Evolutionary conservation across 2,797 vertebrate species (phyloP).

Genomic region (Sebastes dallii): DNA sequence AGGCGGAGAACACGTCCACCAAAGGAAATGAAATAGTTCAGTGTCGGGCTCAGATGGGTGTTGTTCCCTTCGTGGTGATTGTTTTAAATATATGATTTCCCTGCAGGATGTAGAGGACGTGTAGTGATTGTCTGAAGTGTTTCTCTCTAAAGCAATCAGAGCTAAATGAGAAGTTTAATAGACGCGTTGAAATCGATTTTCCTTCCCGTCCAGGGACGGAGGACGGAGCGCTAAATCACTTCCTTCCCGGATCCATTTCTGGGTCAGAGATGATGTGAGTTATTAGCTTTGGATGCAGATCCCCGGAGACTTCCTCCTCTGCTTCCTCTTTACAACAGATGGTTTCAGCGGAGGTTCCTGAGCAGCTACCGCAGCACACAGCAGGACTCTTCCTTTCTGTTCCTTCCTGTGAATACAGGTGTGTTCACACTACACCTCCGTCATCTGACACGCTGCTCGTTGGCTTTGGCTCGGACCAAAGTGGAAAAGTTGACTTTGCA

Average conservation of each 20-base stretch:
- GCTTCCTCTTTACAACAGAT: constrained; percentile 50
- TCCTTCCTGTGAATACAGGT: constrained; percentile 51
- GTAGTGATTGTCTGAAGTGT: no score
- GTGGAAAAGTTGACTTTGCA: constrained; percentile 58
- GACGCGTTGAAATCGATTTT: background rate
- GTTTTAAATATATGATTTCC: no score
- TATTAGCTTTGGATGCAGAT: constrained; percentile 35
- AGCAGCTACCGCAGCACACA: constrained; percentile 7
- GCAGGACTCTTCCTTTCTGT: background rate
- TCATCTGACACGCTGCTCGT: background rate
- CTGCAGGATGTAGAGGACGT: no score
- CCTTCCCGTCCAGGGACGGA: constrained; percentile 4
- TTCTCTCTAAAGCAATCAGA: background rate
- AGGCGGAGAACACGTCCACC: no score
- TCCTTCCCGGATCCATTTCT: constrained; percentile 54
- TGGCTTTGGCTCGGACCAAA: constrained; percentile 6
- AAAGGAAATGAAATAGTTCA: no score
- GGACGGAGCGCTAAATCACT: constrained; percentile 49
- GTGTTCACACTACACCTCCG: background rate
- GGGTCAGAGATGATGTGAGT: constrained; percentile 32
- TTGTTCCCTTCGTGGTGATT: no score
- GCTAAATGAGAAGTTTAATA: background rate
- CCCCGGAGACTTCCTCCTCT: constrained; percentile 28
- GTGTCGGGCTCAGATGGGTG: no score
- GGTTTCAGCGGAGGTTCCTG: constrained; percentile 2